A percentile compares a stretch with the other conserved stretches of the same genome.
phyloP scores from a whole-genome alignment of 2,888 invertebrate species.

The Amblyjoppa fuscipennis region DNA sequence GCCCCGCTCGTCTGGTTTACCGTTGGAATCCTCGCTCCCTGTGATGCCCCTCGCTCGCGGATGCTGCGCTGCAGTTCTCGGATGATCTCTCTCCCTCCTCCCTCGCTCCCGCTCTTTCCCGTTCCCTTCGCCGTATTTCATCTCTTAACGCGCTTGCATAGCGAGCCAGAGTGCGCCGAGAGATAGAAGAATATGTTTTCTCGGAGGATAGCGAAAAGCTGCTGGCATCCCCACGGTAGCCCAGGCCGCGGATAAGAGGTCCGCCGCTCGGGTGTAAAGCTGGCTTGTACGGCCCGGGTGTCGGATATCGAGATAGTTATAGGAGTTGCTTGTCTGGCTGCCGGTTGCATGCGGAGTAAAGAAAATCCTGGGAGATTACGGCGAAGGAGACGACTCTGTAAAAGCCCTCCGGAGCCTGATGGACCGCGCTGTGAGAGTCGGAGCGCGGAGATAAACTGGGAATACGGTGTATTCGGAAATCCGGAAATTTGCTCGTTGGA shows the following conservation, averaged over 20 bases:
- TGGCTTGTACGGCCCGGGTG: slow-evolving; percentile 56
- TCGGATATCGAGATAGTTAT: slow-evolving; percentile 57
- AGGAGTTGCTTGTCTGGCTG: neutral
- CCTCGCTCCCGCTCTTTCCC: neutral
- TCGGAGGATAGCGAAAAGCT: slow-evolving; percentile 55
- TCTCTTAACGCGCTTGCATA: slow-evolving; percentile 48
- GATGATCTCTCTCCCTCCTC: slow-evolving; percentile 11
- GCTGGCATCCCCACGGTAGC: slow-evolving; percentile 62
- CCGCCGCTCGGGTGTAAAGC: slow-evolving; percentile 46
- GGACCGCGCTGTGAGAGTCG: neutral
- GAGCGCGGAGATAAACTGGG: neutral
- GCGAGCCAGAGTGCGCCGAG: slow-evolving; percentile 5
- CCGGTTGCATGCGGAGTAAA: neutral
- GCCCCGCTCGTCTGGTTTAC: slow-evolving; percentile 76
- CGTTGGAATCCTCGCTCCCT: slow-evolving; percentile 75
- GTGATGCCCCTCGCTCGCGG: slow-evolving; percentile 20
- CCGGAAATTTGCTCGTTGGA: no score
- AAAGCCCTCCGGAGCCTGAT: neutral
- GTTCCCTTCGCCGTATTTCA: slow-evolving; percentile 54
- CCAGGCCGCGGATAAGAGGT: slow-evolving; percentile 44
- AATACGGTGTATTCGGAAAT: neutral
- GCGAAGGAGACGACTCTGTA: neutral
- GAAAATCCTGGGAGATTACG: neutral
- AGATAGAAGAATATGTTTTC: slow-evolving; percentile 29
- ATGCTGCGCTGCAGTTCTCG: slow-evolving; percentile 12